A percentile compares a stretch with the other conserved stretches of the same genome.
Evolutionary conservation across 2,888 invertebrate species (phyloP).

Genomic region (Syrista parreyssii): DNA sequence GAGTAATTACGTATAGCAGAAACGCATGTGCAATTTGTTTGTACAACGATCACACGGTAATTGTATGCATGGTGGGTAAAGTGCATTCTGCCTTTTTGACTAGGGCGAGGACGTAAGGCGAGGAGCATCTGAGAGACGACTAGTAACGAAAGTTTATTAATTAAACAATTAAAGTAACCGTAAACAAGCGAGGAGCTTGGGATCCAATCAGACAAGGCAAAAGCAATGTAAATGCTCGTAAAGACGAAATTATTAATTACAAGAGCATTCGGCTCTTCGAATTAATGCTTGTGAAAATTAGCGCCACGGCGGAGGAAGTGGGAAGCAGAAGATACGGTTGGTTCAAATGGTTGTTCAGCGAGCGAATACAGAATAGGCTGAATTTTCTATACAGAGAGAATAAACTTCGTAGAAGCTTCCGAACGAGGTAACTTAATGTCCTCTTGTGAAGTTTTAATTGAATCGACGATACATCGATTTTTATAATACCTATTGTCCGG

Average conservation of each 20-base stretch:
- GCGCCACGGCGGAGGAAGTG: background rate
- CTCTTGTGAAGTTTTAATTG: background rate
- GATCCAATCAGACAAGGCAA: background rate
- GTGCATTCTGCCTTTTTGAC: background rate
- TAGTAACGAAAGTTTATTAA: background rate
- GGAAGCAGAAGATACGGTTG: background rate
- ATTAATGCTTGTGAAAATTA: background rate
- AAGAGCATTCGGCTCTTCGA: background rate
- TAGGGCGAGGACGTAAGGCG: background rate
- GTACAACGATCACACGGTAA: background rate
- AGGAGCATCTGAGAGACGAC: background rate
- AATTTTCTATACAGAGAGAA: background rate
- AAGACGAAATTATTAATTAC: background rate
- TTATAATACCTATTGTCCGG: background rate
- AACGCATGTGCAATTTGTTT: background rate
- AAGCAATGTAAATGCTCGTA: background rate
- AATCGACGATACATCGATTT: background rate
- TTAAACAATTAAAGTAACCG: background rate
- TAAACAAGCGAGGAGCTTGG: background rate
- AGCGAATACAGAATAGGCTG: background rate
- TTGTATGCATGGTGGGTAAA: background rate
- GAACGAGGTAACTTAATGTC: background rate
- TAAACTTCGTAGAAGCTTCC: background rate
- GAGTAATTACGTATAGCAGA: background rate
- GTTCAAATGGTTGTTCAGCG: background rate